Evolutionary conservation across 1,140 invertebrate species (phyloP), one percentile per base, ranked within the genome.

Genomic region (Bombus waltoni): DNA sequence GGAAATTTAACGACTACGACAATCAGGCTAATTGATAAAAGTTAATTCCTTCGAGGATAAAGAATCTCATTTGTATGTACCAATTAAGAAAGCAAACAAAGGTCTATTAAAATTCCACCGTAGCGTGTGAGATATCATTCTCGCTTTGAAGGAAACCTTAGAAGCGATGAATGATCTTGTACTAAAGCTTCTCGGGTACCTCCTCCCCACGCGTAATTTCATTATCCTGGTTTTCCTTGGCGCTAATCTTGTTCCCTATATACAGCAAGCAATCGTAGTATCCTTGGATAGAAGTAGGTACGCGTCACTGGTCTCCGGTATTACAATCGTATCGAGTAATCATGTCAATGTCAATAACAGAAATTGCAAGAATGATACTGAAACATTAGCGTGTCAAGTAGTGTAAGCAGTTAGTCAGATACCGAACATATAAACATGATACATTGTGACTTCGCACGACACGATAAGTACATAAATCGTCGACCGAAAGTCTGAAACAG

Each of bases 141-240:
- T 53, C 2, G 1, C 15, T 35, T 25, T 25, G 2, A 38, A 38
- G 6, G 1, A 57, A 62, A 62, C 13, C 8, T n/a, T 22, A n/a
- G 28, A 40, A 81, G 9, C 9, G n/a, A 57, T n/a, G 68, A 81
- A 73, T 22, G 53, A 81, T 57, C 40, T 32, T 10, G n/a, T 11
- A 9, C 8, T 25, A 44, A n/a, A 71, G 18, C 13, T 35, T 57
- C 68, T 57, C 28, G 8, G 4, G 28, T n/a, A 25, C 77, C 66
- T 79, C 87, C 86, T 85, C 72, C 35, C 65, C 65, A 18, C 73
- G n/a, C 73, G 72, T 53, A 79, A 87, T 89, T 72, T 53, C 73
- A 80, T 89, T 89, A 89, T 77, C 84, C 88, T 72, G 66, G 88
- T 86, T 89, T 85, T 87, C 89, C 89, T 90, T 90, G 89, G 81